Evolutionary conservation across 2,888 invertebrate species (phyloP), one percentile per base, ranked within the genome.

Genomic region (Suillia variegata): DNA sequence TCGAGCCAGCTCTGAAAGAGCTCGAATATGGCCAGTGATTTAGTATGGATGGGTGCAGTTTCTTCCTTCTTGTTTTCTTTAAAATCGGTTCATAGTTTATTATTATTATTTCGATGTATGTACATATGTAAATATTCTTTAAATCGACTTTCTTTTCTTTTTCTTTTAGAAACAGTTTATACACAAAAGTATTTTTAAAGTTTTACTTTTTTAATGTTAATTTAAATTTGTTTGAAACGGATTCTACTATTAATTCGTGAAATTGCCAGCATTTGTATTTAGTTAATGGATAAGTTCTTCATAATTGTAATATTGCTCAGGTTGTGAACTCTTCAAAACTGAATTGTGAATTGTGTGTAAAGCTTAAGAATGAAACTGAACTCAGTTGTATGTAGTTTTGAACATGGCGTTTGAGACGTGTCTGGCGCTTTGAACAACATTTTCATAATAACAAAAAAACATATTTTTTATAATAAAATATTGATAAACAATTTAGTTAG

Each of bases 281-380:
- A 31, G 12, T 31, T 31, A 31, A n/a, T 18, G 45, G 6, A 45
- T 45, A 45, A 18, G 45, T 45, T 17, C n/a, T n/a, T 45, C 4
- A 60, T 58, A 60, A n/a, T 63, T 63, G 59, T 66, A 66, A 59
- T 60, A 67, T 71, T 76, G 77, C 81, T 81, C 81, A 81, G 81
- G 81, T 81, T 81, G 81, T 80, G 81, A 81, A 74, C 20, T 45
- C 58, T 66, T 64, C 58, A 64, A 58, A 49, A 42, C 51, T 51
- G 54, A 54, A 55, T 48, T 50, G 34, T 52, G 31, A 52, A 60
- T 42, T 49, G 24, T 49, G 49, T 49, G 24, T 49, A n/a, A 22
- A 47, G n/a, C 38, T 54, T 20, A 58, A 58, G 59, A n/a, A 50
- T 38, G 22, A 58, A 58, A 62, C 50, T 58, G 54, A 31, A 6